These are phyloP conservation scores for Orycteropus afer DNA, from an alignment of 2,113 vertebrate genomes.

Conservation along the genomic window DNA sequence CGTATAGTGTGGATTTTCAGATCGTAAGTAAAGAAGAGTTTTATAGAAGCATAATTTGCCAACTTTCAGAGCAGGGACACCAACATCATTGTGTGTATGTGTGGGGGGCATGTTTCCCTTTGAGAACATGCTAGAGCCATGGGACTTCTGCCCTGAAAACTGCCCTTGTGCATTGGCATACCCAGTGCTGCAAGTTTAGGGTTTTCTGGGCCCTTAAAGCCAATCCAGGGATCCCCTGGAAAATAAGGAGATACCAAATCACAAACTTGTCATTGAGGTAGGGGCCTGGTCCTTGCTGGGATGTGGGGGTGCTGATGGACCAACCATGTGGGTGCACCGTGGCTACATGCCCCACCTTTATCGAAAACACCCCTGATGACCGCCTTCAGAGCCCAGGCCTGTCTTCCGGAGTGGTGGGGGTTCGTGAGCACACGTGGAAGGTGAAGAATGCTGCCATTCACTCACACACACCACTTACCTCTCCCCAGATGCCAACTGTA, in stretches of 20 bases:
- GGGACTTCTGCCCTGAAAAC: neutral
- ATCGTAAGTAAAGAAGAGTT: neutral
- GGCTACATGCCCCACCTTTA: neutral
- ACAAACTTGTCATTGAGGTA: neutral
- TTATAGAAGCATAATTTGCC: neutral
- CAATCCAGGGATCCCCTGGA: neutral
- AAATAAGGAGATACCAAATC: neutral
- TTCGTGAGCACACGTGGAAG: fast-evolving
- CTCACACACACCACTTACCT: slow-evolving; percentile 86
- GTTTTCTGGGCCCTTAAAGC: neutral
- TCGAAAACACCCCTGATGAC: fast-evolving
- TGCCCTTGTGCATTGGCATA: neutral
- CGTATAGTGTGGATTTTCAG: neutral
- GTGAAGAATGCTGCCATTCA: fast-evolving
- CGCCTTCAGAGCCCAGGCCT: fast-evolving
- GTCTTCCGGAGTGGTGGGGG: fast-evolving
- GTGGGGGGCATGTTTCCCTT: neutral
- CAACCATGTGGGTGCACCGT: fast-evolving
- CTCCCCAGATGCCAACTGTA: slow-evolving; percentile 97
- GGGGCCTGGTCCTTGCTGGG: neutral
- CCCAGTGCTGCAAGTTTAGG: neutral
- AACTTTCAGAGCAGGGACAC: neutral
- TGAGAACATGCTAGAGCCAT: neutral
- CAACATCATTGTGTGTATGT: fast-evolving
- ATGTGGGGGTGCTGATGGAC: fast-evolving